Conservation (phyloP, 1,140 invertebrate species). For the Portunus trituberculatus region DNA sequence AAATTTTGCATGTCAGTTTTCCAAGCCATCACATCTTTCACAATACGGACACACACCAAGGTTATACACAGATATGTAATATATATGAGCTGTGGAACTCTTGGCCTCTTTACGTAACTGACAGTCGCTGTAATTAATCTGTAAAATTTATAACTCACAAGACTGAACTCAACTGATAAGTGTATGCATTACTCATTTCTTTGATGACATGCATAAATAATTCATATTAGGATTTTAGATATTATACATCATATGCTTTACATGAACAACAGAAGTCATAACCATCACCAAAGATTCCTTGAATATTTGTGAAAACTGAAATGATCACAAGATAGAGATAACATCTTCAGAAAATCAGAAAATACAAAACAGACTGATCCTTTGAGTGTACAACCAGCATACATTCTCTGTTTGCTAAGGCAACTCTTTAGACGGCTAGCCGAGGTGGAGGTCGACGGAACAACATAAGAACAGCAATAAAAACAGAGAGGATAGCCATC, state of each 20-base stretch:
- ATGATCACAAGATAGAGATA: not conserved
- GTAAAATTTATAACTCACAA: too few species aligned
- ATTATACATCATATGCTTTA: not conserved
- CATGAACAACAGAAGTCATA: not conserved
- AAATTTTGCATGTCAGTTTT: too few species aligned
- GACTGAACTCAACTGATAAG: too few species aligned
- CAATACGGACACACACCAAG: too few species aligned
- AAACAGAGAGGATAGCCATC: slow-evolving; percentile 89
- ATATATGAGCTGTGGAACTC: too few species aligned
- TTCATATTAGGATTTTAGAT: not conserved
- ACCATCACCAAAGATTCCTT: not conserved
- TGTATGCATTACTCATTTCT: not conserved
- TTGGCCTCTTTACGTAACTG: too few species aligned
- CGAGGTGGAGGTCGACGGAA: slow-evolving; percentile 84
- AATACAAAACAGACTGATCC: not conserved
- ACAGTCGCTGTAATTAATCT: too few species aligned
- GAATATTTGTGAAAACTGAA: not conserved
- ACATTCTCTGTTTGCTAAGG: not conserved
- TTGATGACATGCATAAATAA: not conserved
- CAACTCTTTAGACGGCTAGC: slow-evolving; percentile 27
- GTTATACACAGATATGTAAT: too few species aligned
- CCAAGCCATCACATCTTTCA: too few species aligned
- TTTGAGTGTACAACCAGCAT: not conserved
- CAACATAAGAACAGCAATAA: slow-evolving; percentile 91
- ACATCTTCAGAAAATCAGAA: not conserved